Percentiles rank a stretch among this genome's conserved stretches.
Conservation (phyloP, 2,888 invertebrate species). For the Scrobipalpa costella region DNA sequence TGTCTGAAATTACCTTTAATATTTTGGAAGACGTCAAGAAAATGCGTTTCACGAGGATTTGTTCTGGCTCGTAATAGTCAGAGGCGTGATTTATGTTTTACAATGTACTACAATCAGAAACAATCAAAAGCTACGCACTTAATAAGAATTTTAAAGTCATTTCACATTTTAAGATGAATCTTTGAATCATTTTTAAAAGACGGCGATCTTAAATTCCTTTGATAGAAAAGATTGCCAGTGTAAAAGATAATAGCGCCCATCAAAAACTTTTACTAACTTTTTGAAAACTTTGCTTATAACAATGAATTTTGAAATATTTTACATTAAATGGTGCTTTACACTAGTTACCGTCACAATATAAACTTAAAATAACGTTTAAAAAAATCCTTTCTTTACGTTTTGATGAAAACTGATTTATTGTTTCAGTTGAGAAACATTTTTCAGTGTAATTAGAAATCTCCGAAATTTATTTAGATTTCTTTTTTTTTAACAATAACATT, state of each 20-base stretch:
- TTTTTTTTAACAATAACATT: too few species aligned
- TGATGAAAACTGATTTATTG: neutral
- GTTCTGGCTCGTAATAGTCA: too few species aligned
- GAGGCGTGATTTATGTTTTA: too few species aligned
- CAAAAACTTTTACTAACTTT: neutral
- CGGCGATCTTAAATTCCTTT: neutral
- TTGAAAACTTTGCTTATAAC: neutral
- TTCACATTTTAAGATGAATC: neutral
- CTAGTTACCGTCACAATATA: neutral
- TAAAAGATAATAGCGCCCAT: neutral
- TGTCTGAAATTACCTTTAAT: too few species aligned
- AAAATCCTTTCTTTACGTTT: neutral
- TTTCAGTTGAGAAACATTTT: too few species aligned
- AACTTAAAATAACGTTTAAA: neutral
- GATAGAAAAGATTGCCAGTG: neutral
- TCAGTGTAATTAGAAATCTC: too few species aligned
- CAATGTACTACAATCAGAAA: too few species aligned
- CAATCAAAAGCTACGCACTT: neutral
- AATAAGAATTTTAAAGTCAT: neutral
- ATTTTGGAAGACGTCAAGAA: too few species aligned
- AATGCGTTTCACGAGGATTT: too few species aligned
- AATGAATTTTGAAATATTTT: conserved; percentile 9
- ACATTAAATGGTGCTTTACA: neutral
- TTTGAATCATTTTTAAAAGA: neutral
- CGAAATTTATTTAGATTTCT: too few species aligned